phyloP scores from a whole-genome alignment of 1,140 invertebrate genomes.

The Potamilus streckersoni region DNA sequence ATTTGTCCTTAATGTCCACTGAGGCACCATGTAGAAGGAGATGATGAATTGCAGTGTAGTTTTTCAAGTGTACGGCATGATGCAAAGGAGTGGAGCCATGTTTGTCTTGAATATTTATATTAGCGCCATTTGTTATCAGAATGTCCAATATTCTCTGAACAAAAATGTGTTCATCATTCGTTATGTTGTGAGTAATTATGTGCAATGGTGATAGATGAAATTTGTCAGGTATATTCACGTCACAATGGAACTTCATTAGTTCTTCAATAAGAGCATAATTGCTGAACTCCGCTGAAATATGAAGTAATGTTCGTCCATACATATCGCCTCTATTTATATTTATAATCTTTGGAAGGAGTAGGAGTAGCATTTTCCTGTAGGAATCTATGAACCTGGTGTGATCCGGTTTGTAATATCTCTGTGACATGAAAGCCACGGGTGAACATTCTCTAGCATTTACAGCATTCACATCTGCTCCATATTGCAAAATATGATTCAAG shows the following conservation, averaged over 20 bases:
- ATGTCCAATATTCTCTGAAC: background rate
- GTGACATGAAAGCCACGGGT: background rate
- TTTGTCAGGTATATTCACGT: background rate
- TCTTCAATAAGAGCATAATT: background rate
- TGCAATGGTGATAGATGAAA: constrained; percentile 3
- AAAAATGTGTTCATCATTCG: background rate
- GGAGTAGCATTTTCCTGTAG: background rate
- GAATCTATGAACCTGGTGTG: background rate
- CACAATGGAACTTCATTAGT: background rate
- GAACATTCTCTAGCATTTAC: background rate
- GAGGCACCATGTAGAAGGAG: background rate
- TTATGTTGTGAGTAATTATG: background rate
- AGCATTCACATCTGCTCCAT: background rate
- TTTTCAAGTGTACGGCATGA: constrained; percentile 1
- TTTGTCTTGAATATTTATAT: background rate
- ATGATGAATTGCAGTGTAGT: constrained; percentile 1
- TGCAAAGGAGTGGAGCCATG: constrained; percentile 1
- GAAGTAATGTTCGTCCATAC: background rate
- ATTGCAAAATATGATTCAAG: background rate
- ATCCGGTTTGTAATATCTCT: constrained; percentile 6
- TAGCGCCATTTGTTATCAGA: background rate
- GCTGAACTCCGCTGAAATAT: background rate
- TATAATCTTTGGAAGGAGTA: background rate
- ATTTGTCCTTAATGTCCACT: background rate
- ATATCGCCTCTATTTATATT: background rate